Percentiles rank a stretch among this genome's conserved stretches.
Evolutionary conservation across 2,888 invertebrate genomes (phyloP).

Genomic region (Tillus elongatus): DNA sequence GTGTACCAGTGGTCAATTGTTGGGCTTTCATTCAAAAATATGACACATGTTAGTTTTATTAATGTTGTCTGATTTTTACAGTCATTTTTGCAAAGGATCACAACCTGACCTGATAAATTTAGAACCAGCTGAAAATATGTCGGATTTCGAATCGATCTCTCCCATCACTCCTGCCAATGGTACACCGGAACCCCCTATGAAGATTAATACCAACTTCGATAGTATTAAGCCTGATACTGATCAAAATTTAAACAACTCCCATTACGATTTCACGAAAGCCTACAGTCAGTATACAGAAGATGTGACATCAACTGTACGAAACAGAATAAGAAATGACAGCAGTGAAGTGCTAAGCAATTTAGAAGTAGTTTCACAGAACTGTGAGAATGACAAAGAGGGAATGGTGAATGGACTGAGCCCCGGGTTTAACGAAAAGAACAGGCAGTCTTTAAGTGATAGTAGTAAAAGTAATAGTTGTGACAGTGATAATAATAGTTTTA

Average conservation of each 20-base stretch:
- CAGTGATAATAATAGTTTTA: conserved; percentile 17
- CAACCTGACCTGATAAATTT: too few species aligned
- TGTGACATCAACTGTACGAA: conserved; percentile 25
- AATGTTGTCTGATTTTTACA: too few species aligned
- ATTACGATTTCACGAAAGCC: conserved; percentile 40
- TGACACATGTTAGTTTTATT: too few species aligned
- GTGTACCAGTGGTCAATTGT: too few species aligned
- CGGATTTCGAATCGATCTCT: too few species aligned
- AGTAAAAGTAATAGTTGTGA: conserved; percentile 10
- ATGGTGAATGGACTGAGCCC: too few species aligned
- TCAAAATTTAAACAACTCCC: conserved; percentile 26
- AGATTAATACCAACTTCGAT: conserved; percentile 48
- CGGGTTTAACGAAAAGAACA: conserved; percentile 1
- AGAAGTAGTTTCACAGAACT: neutral
- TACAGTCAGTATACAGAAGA: conserved; percentile 40
- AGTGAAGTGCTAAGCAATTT: conserved; percentile 8
- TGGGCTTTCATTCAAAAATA: too few species aligned
- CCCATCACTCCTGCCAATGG: too few species aligned
- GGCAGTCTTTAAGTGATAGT: conserved; percentile 5
- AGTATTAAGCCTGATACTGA: conserved; percentile 30
- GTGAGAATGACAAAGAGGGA: neutral
- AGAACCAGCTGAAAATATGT: too few species aligned
- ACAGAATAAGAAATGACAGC: conserved; percentile 10
- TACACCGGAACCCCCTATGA: conserved; percentile 32
- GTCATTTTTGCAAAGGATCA: too few species aligned